Evolutionary conservation across 2,113 vertebrate species (phyloP), one percentile per base, ranked within the genome.

Genomic region (Leiothrix lutea): DNA sequence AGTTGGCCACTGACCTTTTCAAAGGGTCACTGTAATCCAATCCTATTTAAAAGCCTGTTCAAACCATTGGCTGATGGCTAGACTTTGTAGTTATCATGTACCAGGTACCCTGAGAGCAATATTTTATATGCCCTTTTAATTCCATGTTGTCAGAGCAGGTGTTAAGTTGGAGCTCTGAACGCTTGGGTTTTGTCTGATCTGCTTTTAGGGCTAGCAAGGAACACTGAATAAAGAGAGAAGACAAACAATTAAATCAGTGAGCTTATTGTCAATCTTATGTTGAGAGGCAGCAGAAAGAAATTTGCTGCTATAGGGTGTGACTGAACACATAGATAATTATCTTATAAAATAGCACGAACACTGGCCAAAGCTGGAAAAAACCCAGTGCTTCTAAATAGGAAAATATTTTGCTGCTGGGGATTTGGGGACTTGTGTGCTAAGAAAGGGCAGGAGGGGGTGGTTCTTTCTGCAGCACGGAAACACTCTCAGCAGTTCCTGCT

Each of bases 331-430:
- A 86, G 86, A 89, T 82, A 77, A 92, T 86, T 78, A 64, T 79
- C 72, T 80, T 87, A 72, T 54, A 84, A 95, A 91, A 90, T 54
- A 94, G 40, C 57, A 74, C 9, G 42, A 75, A 62, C 71, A 16
- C 16, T 65, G 48, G 53, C 67, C 83, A 70, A 70, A 89, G 20
- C 56, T 94, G 78, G 81, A 60, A 85, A 91, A 73, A 4, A 10
- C 0, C 9, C n/a, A 86, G 13, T 51, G 23, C 67, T 95, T 96
- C 88, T 87, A 92, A 92, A 91, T 31, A 82, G 90, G 69, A 94
- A 93, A 90, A 86, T 94, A 92, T 95, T 94, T 94, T 89, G 47
- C 67, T 93, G 70, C 81, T 91, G 80, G 84, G 70, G 66, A 90
- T 94, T 88, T 96, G 47, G 72, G 72, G 74, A 77, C 88, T 75